Conservation (phyloP, 2,113 vertebrate genomes). For the Cottus gobio region DNA sequence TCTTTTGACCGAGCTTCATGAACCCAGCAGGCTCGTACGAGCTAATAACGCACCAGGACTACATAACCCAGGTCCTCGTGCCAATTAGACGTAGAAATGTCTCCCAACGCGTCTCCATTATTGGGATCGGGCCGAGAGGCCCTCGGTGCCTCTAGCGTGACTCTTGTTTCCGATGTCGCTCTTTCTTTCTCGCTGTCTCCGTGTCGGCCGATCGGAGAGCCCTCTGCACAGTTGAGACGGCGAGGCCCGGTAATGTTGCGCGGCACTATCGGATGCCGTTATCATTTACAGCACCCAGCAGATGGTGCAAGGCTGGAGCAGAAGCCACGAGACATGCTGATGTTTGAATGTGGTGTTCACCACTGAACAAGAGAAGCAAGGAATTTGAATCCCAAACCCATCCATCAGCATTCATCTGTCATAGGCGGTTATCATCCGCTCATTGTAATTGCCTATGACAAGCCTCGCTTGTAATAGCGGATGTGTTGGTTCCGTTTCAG, state of each 20-base stretch:
- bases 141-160: background rate
- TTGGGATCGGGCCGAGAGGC: background rate
- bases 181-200: background rate
- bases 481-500: conserved; percentile 47
- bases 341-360: conserved; percentile 41
- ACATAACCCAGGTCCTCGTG: conserved; percentile 34
- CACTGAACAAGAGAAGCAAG: background rate
- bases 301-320: conserved; percentile 42
- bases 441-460: conserved; percentile 56
- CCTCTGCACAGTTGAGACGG: conserved; percentile 15
- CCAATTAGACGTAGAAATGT: conserved; percentile 41
- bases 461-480: conserved; percentile 44
- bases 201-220: conserved; percentile 13
- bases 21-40: background rate
- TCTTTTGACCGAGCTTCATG: conserved; percentile 19
- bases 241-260: conserved; percentile 27
- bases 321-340: conserved; percentile 19
- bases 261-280: conserved; percentile 24
- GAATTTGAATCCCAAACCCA: conserved; percentile 47
- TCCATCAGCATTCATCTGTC: conserved; percentile 62
- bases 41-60: conserved; percentile 52
- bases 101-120: conserved; percentile 17
- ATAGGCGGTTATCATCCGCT: conserved; percentile 49
- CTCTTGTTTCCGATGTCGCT: background rate
- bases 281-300: conserved; percentile 46